Conservation (phyloP, 2,888 invertebrate genomes). For the Leptopterna dolabrata region DNA sequence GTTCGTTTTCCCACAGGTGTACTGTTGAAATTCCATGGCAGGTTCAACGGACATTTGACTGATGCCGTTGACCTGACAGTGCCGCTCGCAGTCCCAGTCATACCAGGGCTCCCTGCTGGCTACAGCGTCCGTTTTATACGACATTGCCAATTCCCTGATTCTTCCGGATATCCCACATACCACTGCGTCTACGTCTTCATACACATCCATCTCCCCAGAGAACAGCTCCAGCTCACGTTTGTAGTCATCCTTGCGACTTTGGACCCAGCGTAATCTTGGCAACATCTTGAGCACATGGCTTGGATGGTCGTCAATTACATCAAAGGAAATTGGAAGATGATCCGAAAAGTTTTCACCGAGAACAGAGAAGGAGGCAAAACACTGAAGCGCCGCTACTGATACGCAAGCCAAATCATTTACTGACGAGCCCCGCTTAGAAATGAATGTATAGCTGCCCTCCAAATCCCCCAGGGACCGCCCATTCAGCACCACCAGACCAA, state of each 20-base stretch:
- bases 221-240: neutral
- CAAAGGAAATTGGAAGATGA: conserved; percentile 21
- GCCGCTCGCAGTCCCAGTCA: neutral
- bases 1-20: too few relatives aligned
- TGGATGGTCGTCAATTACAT: neutral
- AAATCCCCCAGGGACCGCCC: conserved; percentile 45
- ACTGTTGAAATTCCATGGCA: too few relatives aligned
- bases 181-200: neutral
- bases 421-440: conserved; percentile 35
- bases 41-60: too few relatives aligned
- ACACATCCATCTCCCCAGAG: neutral
- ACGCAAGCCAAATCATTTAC: conserved; percentile 40
- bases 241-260: neutral
- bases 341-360: conserved; percentile 10
- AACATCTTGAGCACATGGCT: neutral
- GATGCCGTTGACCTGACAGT: too few relatives aligned
- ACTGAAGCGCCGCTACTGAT: neutral
- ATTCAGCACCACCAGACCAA: too few relatives aligned
- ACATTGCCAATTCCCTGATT: neutral
- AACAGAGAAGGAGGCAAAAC: neutral
- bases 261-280: neutral
- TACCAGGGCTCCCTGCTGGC: neutral
- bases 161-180: neutral
- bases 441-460: conserved; percentile 49
- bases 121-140: neutral